These are phyloP conservation scores for Heterohyrax brucei DNA, from an alignment of 2,797 vertebrate genomes.

Conservation along the genomic window DNA sequence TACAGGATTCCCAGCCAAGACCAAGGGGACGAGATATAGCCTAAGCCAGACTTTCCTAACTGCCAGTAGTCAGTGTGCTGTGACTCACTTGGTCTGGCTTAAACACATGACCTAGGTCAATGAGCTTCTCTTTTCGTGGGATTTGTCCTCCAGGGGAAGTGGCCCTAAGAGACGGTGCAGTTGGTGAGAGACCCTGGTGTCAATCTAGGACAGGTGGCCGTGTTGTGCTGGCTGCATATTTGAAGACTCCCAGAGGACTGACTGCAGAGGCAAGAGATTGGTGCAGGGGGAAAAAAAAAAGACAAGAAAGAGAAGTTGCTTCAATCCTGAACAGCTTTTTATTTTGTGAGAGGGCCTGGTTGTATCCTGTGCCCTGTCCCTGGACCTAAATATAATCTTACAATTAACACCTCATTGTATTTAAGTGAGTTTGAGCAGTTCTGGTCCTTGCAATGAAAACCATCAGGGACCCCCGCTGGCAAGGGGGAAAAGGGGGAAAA, in stretches of 20 bases:
- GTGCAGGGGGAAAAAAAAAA: not conserved
- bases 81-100: not conserved
- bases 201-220: too few relatives aligned
- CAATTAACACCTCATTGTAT: not conserved
- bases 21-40: not conserved
- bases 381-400: not conserved
- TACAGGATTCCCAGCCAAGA: not conserved
- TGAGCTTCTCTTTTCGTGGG: not conserved
- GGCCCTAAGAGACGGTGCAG: not conserved
- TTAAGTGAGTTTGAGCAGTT: not conserved
- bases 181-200: not conserved
- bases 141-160: constrained; percentile 10
- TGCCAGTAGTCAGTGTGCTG: not conserved
- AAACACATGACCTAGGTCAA: not conserved
- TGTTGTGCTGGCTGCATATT: not conserved
- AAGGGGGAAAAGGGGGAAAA: not conserved
- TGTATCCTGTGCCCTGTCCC: not conserved
- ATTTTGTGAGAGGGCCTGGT: not conserved
- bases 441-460: not conserved
- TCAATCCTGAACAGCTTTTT: not conserved
- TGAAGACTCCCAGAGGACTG: not conserved
- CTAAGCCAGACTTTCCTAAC: not conserved
- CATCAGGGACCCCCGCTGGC: not conserved
- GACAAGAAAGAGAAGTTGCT: not conserved
- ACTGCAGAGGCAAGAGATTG: not conserved